Evolutionary conservation across 2,113 vertebrate genomes (phyloP).

Genomic region (Pongo abelii): DNA sequence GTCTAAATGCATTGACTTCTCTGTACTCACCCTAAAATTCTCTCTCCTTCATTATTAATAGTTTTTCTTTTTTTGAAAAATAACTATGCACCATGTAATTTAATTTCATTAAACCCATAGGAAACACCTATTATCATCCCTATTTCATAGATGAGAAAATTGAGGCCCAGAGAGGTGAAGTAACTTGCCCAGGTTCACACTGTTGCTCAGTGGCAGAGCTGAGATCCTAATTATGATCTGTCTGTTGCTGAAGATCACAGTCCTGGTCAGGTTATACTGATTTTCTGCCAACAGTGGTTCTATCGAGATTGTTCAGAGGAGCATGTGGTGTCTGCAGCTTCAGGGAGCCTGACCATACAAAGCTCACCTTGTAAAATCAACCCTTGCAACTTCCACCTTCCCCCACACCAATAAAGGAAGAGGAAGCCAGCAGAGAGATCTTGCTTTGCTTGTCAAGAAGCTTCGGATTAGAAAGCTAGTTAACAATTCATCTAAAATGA

Average conservation of each 20-base stretch:
- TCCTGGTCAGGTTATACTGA: neutral
- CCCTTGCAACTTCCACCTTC: neutral
- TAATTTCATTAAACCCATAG: neutral
- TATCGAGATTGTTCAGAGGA: neutral
- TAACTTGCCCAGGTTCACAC: neutral
- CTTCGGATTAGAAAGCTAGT: conserved; percentile 81
- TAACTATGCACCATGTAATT: neutral
- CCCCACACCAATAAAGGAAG: neutral
- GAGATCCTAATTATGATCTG: neutral
- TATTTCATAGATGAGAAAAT: neutral
- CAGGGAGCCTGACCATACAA: neutral
- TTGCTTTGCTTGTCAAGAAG: conserved; percentile 75
- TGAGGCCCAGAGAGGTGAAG: neutral
- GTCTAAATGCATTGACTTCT: too few species aligned
- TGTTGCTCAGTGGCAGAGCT: neutral
- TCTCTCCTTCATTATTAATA: neutral
- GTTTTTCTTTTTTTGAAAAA: neutral
- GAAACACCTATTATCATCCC: neutral
- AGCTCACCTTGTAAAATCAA: neutral
- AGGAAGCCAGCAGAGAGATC: conserved; percentile 49
- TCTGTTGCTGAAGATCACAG: neutral
- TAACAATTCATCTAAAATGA: conserved; percentile 85
- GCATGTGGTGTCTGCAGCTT: neutral
- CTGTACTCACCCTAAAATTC: neutral
- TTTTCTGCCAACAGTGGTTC: neutral